Evolutionary conservation across 2,797 vertebrate species (phyloP).

Genomic region (Pyrrhura leucotis): DNA sequence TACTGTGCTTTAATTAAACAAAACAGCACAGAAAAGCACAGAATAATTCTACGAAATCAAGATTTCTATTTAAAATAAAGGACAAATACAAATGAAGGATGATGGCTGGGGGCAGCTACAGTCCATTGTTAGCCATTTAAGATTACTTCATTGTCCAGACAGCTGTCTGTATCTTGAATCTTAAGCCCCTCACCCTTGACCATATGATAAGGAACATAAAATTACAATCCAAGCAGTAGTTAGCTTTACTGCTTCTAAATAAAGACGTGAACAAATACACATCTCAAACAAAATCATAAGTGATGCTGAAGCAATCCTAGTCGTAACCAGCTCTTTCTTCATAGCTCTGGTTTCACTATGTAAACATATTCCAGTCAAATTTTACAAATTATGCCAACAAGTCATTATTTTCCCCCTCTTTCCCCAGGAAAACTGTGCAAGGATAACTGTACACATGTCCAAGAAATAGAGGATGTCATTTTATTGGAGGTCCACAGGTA

Average conservation of each 20-base stretch:
- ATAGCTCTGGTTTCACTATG: background rate
- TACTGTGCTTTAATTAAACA: background rate
- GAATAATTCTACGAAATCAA: background rate
- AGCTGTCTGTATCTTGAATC: background rate
- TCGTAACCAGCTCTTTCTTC: background rate
- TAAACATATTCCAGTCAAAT: background rate
- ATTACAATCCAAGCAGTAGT: background rate
- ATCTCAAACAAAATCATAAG: background rate
- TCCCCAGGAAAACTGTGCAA: conserved; percentile 27
- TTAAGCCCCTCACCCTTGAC: background rate
- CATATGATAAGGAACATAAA: background rate
- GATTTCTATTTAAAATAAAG: background rate
- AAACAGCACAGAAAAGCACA: background rate
- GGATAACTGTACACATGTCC: conserved; percentile 57
- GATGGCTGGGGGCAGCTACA: background rate
- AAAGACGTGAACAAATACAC: background rate
- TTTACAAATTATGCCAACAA: background rate
- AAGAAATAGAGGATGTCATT: conserved; percentile 67
- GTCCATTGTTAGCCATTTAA: background rate
- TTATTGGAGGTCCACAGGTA: conserved; percentile 77
- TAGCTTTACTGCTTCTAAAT: background rate
- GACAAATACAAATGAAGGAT: background rate
- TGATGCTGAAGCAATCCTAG: background rate
- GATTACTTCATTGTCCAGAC: background rate
- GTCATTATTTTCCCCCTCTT: background rate